Percentiles rank a stretch among this genome's conserved stretches.
These are phyloP conservation scores for Branchellion lobata DNA, from an alignment of 2,888 invertebrate genomes.

Conservation along the genomic window DNA sequence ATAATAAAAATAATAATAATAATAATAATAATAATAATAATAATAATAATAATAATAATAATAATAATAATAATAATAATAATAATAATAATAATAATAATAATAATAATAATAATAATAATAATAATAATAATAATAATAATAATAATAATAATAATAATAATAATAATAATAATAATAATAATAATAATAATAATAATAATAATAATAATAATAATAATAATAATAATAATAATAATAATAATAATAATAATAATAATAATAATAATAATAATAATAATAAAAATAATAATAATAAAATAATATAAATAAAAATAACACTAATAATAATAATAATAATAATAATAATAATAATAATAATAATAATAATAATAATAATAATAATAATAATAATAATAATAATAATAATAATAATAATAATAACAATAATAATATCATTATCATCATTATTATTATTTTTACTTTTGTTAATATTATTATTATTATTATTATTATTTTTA, in stretches of 20 bases:
- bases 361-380: conserved; percentile 2
- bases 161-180: not conserved
- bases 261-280: not conserved
- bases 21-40: not conserved
- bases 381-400: conserved; percentile 5
- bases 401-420: not conserved
- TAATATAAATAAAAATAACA: not conserved
- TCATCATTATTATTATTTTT: not conserved
- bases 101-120: not conserved
- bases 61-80: not conserved
- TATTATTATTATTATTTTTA: not conserved
- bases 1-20: not conserved
- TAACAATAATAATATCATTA: not conserved
- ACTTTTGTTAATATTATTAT: not conserved
- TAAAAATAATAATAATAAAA: not conserved
- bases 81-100: not conserved
- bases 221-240: not conserved
- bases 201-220: conserved; percentile 1
- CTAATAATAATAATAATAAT: not conserved
- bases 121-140: not conserved
- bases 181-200: not conserved
- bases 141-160: not conserved
- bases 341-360: not conserved
- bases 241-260: not conserved
- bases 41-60: not conserved